Conservation (phyloP, 2,888 invertebrate species). For the Conomelus anceps region DNA sequence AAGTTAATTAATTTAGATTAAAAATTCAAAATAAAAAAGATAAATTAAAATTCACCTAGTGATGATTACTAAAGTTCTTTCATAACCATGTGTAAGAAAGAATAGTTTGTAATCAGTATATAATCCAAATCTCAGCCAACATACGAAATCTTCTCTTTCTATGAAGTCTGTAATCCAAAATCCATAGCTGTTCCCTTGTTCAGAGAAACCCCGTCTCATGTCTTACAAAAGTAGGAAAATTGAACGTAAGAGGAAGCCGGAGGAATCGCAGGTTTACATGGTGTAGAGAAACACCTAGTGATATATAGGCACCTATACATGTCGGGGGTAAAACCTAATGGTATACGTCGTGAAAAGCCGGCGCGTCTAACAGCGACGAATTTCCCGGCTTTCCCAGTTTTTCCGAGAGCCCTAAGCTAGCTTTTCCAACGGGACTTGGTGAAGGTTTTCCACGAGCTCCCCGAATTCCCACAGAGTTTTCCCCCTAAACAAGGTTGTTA, state of each 20-base stretch:
- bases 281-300: background rate
- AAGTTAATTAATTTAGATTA: too few species aligned
- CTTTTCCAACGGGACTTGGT: too few species aligned
- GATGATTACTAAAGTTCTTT: too few species aligned
- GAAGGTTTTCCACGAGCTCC: too few species aligned
- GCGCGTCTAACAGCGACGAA: background rate
- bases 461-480: background rate
- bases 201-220: background rate
- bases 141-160: too few species aligned
- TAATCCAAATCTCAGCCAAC: too few species aligned
- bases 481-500: background rate
- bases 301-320: background rate
- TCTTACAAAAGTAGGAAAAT: background rate
- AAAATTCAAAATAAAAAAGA: too few species aligned
- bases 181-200: too few species aligned
- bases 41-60: too few species aligned
- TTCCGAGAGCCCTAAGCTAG: background rate
- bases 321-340: background rate
- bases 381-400: background rate
- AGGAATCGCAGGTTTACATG: background rate
- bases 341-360: background rate
- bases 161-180: too few species aligned
- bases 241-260: background rate
- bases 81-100: too few species aligned
- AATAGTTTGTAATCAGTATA: too few species aligned